phyloP scores from a whole-genome alignment of 1,140 invertebrate genomes.

The Phocides pigmalion region DNA sequence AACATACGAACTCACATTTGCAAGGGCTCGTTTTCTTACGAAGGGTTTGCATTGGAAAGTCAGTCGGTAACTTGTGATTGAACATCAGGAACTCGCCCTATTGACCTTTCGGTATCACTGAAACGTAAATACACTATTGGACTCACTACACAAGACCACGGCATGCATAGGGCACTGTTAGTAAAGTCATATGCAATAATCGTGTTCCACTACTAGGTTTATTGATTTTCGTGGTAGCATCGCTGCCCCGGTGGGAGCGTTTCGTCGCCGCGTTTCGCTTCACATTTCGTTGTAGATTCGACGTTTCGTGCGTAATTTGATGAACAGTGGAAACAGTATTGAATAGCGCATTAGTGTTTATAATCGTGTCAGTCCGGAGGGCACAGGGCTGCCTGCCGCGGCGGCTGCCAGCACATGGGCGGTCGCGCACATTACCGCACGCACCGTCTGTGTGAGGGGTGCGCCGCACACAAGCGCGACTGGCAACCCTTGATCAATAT shows the following conservation, averaged over 20 bases:
- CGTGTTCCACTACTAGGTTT: constrained; percentile 57
- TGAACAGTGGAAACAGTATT: constrained; percentile 21
- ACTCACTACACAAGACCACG: constrained; percentile 51
- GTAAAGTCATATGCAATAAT: constrained; percentile 57
- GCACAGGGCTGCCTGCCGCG: constrained; percentile 48
- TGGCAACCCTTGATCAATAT: constrained; percentile 76
- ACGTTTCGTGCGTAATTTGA: constrained; percentile 31
- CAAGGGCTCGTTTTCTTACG: constrained; percentile 94
- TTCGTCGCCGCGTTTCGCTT: constrained; percentile 31
- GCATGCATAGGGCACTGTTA: constrained; percentile 49
- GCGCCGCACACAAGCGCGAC: constrained; percentile 62
- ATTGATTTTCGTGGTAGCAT: constrained; percentile 73
- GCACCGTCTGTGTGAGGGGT: constrained; percentile 49
- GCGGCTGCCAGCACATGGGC: constrained; percentile 59
- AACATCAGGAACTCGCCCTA: constrained; percentile 70
- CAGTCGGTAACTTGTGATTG: constrained; percentile 81
- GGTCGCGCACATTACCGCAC: constrained; percentile 51
- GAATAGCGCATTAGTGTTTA: constrained; percentile 53
- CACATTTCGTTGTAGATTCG: constrained; percentile 33
- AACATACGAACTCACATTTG: constrained; percentile 90
- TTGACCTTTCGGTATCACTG: constrained; percentile 60
- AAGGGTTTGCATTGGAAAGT: constrained; percentile 92
- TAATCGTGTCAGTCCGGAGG: constrained; percentile 41
- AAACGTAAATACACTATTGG: constrained; percentile 67
- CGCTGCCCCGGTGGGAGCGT: constrained; percentile 39